Base-by-base conservation (phyloP, 2,797 vertebrate genomes). In the Parauchenoglanis punctatus region DNA sequence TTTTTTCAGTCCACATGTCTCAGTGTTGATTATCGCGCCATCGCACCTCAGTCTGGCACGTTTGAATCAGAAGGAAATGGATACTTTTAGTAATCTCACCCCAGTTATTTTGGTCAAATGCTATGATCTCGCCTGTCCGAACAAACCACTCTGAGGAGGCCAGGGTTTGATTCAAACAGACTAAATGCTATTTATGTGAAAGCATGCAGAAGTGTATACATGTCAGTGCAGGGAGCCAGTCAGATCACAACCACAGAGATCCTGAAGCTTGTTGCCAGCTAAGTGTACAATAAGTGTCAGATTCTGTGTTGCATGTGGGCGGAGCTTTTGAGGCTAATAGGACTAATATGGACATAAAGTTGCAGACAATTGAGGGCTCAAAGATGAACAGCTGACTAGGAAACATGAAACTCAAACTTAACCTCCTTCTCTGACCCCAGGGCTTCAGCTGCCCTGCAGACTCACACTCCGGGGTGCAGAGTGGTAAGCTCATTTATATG, bases 371-470 rank as follows among this genome's bases (percentile, higher is more conserved):
- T 31, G 17, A 68, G 12, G 0, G 13, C 23, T 81, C 52, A 10
- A 4, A 70, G 35, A 72, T 0, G 44, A 46, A 52, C 68, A 84
- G 85, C 65, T 72, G 40, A 75, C 77, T 18, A 84, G 67, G 83
- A 67, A 76, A 87, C 82, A 72, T 83, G 77, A 77, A 85, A 85
- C 87, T 85, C 52, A 52, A 85, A 58, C 59, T 2, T 20, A 80
- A 77, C 10, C 59, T 76, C 35, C 23, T 46, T 63, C 61, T 52
- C 44, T 67, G 68, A 84, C 85, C 76, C 75, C 18, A 58, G 78
- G 15, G 28, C 31, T 49, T 61, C 89, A 86, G 68, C 81, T 88
- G 82, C 82, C 61, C 35, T 63, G 58, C 31, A 31, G 70, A 83
- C 10, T n/a, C 72, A 85, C 63, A 88, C 46, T 78, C 56, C n/a